These are phyloP conservation scores for Steinernema feltiae DNA, from an alignment of 1,140 invertebrate species.

Conservation along the genomic window DNA sequence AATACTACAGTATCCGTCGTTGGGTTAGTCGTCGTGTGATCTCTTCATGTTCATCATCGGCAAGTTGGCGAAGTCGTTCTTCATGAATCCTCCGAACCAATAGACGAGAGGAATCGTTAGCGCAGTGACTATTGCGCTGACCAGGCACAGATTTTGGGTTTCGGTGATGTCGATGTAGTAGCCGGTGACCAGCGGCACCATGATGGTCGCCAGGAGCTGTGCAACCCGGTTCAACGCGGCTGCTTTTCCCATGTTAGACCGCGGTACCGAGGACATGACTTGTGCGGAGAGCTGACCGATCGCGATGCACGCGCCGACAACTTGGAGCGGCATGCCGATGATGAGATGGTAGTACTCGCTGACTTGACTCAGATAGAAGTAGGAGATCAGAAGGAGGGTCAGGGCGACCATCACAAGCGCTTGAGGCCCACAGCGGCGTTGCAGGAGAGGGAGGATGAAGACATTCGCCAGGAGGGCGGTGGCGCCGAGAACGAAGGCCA, in stretches of 20 bases:
- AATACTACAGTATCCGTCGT: background rate
- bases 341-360: constrained; percentile 32
- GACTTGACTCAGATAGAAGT: constrained; percentile 35
- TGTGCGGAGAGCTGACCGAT: constrained; percentile 30
- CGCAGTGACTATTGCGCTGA: constrained; percentile 29
- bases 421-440: constrained; percentile 29
- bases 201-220: constrained; percentile 34
- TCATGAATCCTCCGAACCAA: constrained; percentile 38
- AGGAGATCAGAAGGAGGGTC: constrained; percentile 22
- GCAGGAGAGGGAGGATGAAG: constrained; percentile 35
- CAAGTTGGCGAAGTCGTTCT: constrained; percentile 28
- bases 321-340: constrained; percentile 44
- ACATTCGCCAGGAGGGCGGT: constrained; percentile 37
- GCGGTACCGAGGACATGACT: constrained; percentile 34
- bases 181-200: constrained; percentile 41
- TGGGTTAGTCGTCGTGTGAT: background rate
- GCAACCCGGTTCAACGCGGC: constrained; percentile 42
- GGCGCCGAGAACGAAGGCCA: constrained; percentile 36
- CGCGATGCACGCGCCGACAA: constrained; percentile 28
- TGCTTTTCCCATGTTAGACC: constrained; percentile 39
- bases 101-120: constrained; percentile 28
- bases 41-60: constrained; percentile 21
- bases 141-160: constrained; percentile 28
- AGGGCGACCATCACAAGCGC: constrained; percentile 33
- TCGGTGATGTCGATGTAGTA: constrained; percentile 32